A percentile compares a stretch with the other conserved stretches of the same genome.
Conservation (phyloP, 1,140 invertebrate genomes). For the Acromyrmex echinatior region DNA sequence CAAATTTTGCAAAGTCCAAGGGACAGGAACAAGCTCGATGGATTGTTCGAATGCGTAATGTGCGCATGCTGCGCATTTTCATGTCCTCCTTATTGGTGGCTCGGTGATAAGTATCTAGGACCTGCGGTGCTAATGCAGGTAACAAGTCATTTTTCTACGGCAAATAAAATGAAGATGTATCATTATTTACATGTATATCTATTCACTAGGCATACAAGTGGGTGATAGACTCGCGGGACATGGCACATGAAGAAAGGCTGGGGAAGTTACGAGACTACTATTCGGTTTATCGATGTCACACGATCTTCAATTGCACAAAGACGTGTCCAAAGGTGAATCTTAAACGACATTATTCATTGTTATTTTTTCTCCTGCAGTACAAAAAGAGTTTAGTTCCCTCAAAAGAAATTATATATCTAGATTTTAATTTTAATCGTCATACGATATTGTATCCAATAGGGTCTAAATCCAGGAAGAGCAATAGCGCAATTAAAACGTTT, state of each 20-base stretch:
- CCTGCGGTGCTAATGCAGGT: slow-evolving; percentile 90
- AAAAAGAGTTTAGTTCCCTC: background rate
- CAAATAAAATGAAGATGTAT: background rate
- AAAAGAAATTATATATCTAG: background rate
- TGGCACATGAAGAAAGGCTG: slow-evolving; percentile 89
- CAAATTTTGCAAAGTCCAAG: slow-evolving; percentile 90
- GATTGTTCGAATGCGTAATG: slow-evolving; percentile 93
- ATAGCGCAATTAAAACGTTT: slow-evolving; percentile 98
- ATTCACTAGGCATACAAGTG: slow-evolving; percentile 87
- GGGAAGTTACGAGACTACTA: slow-evolving; percentile 90
- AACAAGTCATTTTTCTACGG: slow-evolving; percentile 14
- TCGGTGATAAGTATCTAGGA: slow-evolving; percentile 90
- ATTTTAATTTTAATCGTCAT: slow-evolving; percentile 1
- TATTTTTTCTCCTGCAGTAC: background rate
- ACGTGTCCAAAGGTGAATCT: slow-evolving; percentile 91
- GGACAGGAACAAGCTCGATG: slow-evolving; percentile 92
- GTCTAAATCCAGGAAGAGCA: slow-evolving; percentile 97
- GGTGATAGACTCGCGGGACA: slow-evolving; percentile 93
- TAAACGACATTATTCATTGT: background rate
- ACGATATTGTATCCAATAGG: slow-evolving; percentile 87
- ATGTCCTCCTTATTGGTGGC: slow-evolving; percentile 92
- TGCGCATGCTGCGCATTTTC: slow-evolving; percentile 91
- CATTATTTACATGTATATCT: background rate
- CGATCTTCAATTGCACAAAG: slow-evolving; percentile 93
- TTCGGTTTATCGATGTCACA: slow-evolving; percentile 92